Base-by-base conservation (phyloP, 2,797 vertebrate species). In the Peromyscus melanophrys region DNA sequence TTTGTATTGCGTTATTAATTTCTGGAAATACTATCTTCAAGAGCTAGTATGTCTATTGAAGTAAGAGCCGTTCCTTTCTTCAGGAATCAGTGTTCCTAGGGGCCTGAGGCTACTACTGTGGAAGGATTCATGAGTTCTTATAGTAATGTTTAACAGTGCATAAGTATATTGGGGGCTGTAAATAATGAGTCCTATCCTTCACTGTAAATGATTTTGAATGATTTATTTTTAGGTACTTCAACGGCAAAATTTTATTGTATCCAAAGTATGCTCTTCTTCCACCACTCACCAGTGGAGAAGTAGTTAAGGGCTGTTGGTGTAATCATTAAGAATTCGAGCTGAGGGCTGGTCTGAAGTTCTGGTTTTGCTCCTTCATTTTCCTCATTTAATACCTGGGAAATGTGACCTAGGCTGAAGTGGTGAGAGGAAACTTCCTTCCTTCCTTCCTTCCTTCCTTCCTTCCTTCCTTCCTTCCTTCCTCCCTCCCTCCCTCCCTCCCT, bases 321-420 rank as follows among this genome's bases (percentile, higher is more conserved):
- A 80, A 37, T 89, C 89, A 92, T 94, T 93, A 94, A 87, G 82
- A 73, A 96, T 95, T 97, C 86, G 87, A 84, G 78, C 94, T 31
- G 29, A 55, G 63, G 49, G 49, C 46, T 29, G 67, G 13, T 65
- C 61, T 91, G 81, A 77, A 49, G 88, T 95, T 95, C 67, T 92
- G 80, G 71, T 96, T 91, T 89, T 83, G 21, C 49, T 94, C 75
- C 61, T 92, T 29, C 21, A 11, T 86, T 95, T 95, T 71, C 80
- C 71, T 92, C 80, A 11, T 89, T 94, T 94, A 93, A 92, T 71
- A 14, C 65, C 88, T 76, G 59, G 34, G 95, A 96, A 97, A 96
- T 57, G 78, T 67, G 97, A 97, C 94, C 97, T 90, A 94, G 90
- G 52, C 43, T 83, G 82, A 92, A 94, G 89, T 77, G 84, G 59